Evolutionary conservation across 64 coral and sea anemone species (phyloP).

Genomic region (Stylophora pistillata): DNA sequence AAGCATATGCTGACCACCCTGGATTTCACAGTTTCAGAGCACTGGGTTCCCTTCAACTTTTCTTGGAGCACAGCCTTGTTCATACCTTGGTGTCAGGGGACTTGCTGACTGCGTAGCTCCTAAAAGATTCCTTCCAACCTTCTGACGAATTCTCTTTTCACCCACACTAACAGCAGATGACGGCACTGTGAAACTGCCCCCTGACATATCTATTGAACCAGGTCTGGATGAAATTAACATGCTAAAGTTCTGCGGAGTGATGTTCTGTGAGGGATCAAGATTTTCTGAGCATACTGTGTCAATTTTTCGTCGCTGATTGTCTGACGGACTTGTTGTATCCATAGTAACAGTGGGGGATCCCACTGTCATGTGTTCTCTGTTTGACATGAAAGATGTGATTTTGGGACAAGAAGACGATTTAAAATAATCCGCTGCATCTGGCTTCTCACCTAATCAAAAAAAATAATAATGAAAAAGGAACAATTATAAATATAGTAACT

Average conservation of each 20-base stretch:
- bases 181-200: constrained; percentile 34
- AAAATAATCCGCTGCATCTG: constrained; percentile 90
- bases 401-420: constrained; percentile 90
- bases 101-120: constrained; percentile 71
- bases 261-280: constrained; percentile 77
- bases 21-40: too few relatives aligned
- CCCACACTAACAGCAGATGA: constrained; percentile 63
- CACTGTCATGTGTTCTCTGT: constrained; percentile 76
- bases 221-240: constrained; percentile 22
- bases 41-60: neutral
- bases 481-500: neutral
- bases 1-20: too few relatives aligned
- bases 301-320: constrained; percentile 49
- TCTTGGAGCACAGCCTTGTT: too few relatives aligned
- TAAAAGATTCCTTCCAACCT: constrained; percentile 91
- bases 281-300: constrained; percentile 93
- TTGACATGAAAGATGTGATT: constrained; percentile 49
- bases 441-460: constrained; percentile 81
- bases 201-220: constrained; percentile 26
- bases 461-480: neutral
- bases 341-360: constrained; percentile 63
- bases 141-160: constrained; percentile 75
- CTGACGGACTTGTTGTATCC: constrained; percentile 55
- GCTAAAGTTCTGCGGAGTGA: neutral
- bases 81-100: constrained; percentile 87